Base-by-base conservation (phyloP, 2,888 invertebrate genomes). In the Conops quadrifasciatus region DNA sequence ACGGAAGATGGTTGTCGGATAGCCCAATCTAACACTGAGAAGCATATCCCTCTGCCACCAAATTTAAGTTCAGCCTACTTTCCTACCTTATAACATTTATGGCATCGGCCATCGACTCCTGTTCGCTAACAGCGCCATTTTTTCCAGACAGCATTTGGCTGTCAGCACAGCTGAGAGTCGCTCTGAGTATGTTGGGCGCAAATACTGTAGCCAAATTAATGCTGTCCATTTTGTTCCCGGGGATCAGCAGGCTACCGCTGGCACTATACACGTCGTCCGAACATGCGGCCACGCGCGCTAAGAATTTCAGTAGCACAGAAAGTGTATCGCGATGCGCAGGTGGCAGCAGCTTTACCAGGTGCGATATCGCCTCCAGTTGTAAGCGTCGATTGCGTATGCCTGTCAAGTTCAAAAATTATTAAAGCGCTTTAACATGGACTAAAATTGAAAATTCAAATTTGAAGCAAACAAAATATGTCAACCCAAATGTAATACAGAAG, bases 221-320 rank as follows among this genome's bases (percentile, higher is more conserved):
- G 59, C 94, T 91, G 85, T 96, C 95, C 97, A 97, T 97, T 88
- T 94, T 95, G 87, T 97, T 97, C 1, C 97, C 97, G 16, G 43
- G 72, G 24, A 78, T 73, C 24, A 81, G 75, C 53, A 82, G 68
- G 15, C 67, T 78, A 9, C 83, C 84, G 70, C 82, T 79, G 19
- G 66, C 28, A 59, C 62, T 70, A n/a, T 72, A 71, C 2, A 81
- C 71, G 71, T 85, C 83, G 72, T 83, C 84, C 26, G 81, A 80
- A 71, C 80, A 78, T 1, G 81, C 77, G 5, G 83, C 84, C 11
- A 82, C 81, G 77, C 91, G 90, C 43, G 91, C 90, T 67, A 97
- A 90, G 87, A 97, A 96, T 78, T 89, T 90, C 56, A 97, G 88
- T 74, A 97, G 87, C 3, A 93, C 79, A 72, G 80, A 85, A 13